These are phyloP conservation scores for Thecophora atra DNA, from an alignment of 2,888 invertebrate species.

Conservation along the genomic window DNA sequence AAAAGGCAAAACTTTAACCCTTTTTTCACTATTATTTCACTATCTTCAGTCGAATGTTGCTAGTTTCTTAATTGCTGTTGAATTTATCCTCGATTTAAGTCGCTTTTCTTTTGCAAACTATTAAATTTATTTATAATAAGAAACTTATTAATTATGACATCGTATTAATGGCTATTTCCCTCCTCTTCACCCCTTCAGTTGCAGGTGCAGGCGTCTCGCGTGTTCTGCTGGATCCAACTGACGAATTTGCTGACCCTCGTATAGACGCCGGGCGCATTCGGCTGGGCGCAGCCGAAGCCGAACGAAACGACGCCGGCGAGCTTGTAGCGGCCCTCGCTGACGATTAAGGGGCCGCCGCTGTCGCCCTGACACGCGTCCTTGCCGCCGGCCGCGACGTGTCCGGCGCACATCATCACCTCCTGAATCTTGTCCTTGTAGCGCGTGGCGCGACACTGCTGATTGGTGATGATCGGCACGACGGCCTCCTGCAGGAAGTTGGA, in stretches of 20 bases:
- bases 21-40: no score
- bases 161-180: no score
- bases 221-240: conserved; percentile 58
- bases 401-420: conserved; percentile 65
- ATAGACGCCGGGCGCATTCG: conserved; percentile 63
- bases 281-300: conserved; percentile 61
- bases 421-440: conserved; percentile 59
- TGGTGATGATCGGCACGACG: conserved; percentile 60
- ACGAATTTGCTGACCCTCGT: conserved; percentile 60
- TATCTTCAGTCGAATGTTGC: no score
- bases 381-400: conserved; percentile 59
- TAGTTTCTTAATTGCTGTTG: no score
- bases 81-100: no score
- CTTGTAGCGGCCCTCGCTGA: conserved; percentile 57
- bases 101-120: no score
- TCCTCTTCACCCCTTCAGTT: conserved; percentile 30
- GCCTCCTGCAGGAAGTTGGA: conserved; percentile 61
- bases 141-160: no score
- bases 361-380: conserved; percentile 65
- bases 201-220: conserved; percentile 58
- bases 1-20: no score
- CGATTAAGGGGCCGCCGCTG: conserved; percentile 63
- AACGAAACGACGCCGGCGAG: conserved; percentile 62
- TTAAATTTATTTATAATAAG: no score
- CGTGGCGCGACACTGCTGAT: conserved; percentile 57